These are phyloP conservation scores for Callyntrura guangdongensis DNA, from an alignment of 2,888 invertebrate genomes.

Conservation along the genomic window DNA sequence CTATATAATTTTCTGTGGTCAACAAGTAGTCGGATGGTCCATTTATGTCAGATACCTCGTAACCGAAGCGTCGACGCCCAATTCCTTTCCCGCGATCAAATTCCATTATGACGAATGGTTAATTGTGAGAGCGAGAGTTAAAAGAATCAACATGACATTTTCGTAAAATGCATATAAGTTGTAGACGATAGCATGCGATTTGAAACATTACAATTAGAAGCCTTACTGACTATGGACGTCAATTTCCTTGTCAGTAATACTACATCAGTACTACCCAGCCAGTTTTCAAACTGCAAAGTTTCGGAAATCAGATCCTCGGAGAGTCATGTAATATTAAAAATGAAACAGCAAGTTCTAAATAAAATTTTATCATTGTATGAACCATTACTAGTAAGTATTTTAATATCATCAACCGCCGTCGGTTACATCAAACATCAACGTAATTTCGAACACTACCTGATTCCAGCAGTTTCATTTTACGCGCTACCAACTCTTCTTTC, in stretches of 20 bases:
- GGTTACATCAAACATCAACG: neutral
- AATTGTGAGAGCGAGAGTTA: no score
- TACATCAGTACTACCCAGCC: slow-evolving; percentile 16
- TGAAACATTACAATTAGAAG: neutral
- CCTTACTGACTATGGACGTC: slow-evolving; percentile 39
- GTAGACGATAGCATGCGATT: neutral
- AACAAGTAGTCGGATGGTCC: slow-evolving; percentile 50
- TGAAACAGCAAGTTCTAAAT: neutral
- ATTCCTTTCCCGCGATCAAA: no score
- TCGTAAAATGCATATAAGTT: neutral
- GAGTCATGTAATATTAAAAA: slow-evolving; percentile 61
- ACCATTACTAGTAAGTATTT: neutral
- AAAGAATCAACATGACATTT: neutral
- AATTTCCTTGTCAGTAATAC: slow-evolving; percentile 28
- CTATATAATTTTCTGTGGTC: slow-evolving; percentile 24
- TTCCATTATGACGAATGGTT: no score
- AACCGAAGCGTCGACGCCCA: slow-evolving; percentile 8
- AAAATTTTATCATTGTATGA: neutral
- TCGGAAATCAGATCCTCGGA: slow-evolving; percentile 48
- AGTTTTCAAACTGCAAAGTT: slow-evolving; percentile 56
- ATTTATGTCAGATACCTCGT: slow-evolving; percentile 15
- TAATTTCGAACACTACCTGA: slow-evolving; percentile 36
- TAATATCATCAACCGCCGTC: neutral
- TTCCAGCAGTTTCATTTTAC: neutral
- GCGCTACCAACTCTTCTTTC: neutral